A percentile compares a stretch with the other conserved stretches of the same genome.
Conservation (phyloP, 2,113 vertebrate species). For the Carollia perspicillata region DNA sequence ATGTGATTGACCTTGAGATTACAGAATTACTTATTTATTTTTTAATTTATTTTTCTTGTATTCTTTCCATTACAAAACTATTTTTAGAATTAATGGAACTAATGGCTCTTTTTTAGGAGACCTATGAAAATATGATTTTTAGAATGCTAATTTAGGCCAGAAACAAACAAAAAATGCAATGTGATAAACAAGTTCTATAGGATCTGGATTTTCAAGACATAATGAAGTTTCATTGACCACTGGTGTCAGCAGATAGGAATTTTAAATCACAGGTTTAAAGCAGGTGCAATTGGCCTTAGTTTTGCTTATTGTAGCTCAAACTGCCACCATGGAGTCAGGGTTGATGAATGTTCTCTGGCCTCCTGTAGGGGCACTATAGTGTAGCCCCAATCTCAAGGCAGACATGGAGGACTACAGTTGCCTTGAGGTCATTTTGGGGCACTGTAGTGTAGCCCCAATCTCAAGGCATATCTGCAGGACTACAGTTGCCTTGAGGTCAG, state of each 20-base stretch:
- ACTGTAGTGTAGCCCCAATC: too few species aligned
- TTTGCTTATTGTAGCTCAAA: background rate
- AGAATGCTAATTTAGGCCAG: background rate
- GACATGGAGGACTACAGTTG: background rate
- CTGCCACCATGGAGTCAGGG: background rate
- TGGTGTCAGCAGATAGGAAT: background rate
- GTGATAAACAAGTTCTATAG: background rate
- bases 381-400: background rate
- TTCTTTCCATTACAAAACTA: too few species aligned
- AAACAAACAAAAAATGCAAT: background rate
- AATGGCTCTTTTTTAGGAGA: background rate
- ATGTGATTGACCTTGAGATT: background rate
- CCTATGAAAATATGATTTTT: background rate
- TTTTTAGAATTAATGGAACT: background rate
- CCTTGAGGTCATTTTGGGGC: background rate
- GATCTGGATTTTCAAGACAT: background rate
- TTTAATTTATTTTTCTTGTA: too few species aligned
- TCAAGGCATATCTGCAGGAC: too few species aligned
- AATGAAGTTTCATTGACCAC: background rate
- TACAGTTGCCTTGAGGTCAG: too few species aligned
- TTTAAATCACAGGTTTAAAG: background rate
- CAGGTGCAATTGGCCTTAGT: background rate
- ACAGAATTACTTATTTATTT: background rate
- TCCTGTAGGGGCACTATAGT: background rate
- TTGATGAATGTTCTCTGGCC: background rate